A percentile compares a stretch with the other conserved stretches of the same genome.
These are phyloP conservation scores for Lymantria dispar DNA, from an alignment of 2,888 invertebrate species.

Conservation along the genomic window DNA sequence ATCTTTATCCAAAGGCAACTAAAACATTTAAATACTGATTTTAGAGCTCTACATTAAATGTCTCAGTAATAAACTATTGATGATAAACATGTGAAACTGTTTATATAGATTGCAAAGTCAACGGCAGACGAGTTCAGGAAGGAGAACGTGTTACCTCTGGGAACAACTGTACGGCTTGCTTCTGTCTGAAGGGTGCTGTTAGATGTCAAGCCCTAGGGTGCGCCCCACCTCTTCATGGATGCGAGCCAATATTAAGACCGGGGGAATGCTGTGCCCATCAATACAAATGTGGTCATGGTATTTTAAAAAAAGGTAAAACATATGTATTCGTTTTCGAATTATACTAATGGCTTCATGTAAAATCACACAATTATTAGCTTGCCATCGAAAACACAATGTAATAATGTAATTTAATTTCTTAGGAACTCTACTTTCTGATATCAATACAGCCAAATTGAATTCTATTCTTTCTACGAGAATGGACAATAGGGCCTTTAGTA, in stretches of 20 bases:
- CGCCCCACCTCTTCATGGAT: conserved; percentile 88
- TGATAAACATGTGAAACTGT: too few species aligned
- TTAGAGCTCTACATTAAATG: too few species aligned
- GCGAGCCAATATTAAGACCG: conserved; percentile 87
- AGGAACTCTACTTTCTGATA: conserved; percentile 29
- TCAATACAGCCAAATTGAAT: conserved; percentile 28
- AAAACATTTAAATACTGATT: too few species aligned
- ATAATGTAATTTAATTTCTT: conserved; percentile 17
- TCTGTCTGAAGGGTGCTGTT: conserved; percentile 88
- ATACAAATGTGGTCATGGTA: conserved; percentile 86
- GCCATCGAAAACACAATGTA: too few species aligned
- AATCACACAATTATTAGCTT: too few species aligned
- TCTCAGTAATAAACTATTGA: too few species aligned
- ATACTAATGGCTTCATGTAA: too few species aligned
- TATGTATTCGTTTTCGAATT: too few species aligned
- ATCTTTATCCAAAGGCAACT: too few species aligned
- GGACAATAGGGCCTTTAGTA: conserved; percentile 55
- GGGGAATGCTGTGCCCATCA: conserved; percentile 93
- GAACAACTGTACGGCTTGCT: conserved; percentile 89
- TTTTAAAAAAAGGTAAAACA: neutral
- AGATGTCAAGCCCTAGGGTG: conserved; percentile 90
- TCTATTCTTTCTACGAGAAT: conserved; percentile 41
- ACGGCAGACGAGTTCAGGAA: conserved; percentile 84
- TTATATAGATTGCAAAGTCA: conserved; percentile 84
- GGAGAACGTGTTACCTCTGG: conserved; percentile 85